Base-by-base conservation (phyloP, 1,140 invertebrate species). In the Hylaeus anthracinus region DNA sequence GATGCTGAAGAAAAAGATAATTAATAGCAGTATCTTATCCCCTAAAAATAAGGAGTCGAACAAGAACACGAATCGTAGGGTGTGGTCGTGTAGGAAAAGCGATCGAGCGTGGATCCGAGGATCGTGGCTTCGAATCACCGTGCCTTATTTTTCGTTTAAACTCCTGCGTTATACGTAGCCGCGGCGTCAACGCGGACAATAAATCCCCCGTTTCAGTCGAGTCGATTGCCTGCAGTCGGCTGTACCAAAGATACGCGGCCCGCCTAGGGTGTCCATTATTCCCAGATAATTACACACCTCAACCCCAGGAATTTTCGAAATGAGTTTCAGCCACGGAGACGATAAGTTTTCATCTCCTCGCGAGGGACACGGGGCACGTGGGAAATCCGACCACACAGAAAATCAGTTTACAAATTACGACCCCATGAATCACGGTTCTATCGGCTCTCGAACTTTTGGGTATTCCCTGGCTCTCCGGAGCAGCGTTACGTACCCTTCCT, bases 241-340 rank as follows among this genome's bases (percentile, higher is more conserved):
- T 71, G 81, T 72, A 85, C 83, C 60, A 86, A 86, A 86, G 72
- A 77, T 87, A 88, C n/a, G 70, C 80, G 75, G 80, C 55, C 79
- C 83, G 87, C 85, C 84, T 77, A 88, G 84, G 88, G 84, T 90
- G 82, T 86, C 83, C 84, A 89, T 90, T 89, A 90, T 90, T 88
- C 82, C 81, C 83, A 74, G 83, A 88, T 90, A 90, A 90, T 90
- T 90, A 89, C 83, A 90, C 79, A 85, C 82, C 48, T 86, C 83
- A 88, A 83, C 81, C 81, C 74, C 3, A 85, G 89, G 88, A 90
- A 90, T 89, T 89, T 90, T 88, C 72, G 83, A 90, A 90, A 90
- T 88, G 86, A 90, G 88, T 85, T 88, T 84, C 61, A 86, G 81
- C 51, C 39, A 37, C 26, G 39, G 8, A 45, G 15, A 15, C 79